phyloP scores from a whole-genome alignment of 2,888 invertebrate genomes.

The Nephrotoma appendiculata region DNA sequence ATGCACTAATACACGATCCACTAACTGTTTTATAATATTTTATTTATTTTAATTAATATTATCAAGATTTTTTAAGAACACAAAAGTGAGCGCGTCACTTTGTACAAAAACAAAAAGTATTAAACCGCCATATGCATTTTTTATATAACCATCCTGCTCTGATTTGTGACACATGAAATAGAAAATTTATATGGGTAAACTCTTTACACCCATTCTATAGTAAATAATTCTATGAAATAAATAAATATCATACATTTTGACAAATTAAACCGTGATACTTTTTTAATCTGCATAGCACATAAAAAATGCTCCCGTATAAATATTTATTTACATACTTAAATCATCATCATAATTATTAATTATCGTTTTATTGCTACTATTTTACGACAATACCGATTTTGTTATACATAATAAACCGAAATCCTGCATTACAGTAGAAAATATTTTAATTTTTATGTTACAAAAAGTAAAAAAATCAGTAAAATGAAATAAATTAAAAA shows the following conservation, averaged over 20 bases:
- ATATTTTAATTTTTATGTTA: background rate
- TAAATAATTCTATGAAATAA: no score
- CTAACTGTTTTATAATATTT: no score
- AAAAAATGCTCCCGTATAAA: background rate
- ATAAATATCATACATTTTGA: background rate
- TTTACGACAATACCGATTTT: background rate
- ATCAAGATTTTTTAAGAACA: no score
- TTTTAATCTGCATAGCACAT: background rate
- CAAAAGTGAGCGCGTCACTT: no score
- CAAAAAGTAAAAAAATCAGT: background rate
- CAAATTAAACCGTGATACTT: background rate
- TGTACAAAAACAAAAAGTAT: no score
- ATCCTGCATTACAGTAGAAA: background rate
- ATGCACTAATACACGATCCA: no score
- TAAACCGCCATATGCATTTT: no score
- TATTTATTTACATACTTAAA: background rate
- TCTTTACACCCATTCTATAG: no score
- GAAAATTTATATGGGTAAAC: no score
- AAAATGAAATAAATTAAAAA: background rate
- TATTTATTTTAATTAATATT: no score
- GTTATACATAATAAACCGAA: background rate
- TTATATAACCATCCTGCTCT: no score
- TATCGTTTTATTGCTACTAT: background rate
- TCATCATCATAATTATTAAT: background rate
- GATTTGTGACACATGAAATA: no score